These are phyloP conservation scores for Agapetus fuscipes DNA, from an alignment of 2,888 invertebrate species.

Conservation along the genomic window DNA sequence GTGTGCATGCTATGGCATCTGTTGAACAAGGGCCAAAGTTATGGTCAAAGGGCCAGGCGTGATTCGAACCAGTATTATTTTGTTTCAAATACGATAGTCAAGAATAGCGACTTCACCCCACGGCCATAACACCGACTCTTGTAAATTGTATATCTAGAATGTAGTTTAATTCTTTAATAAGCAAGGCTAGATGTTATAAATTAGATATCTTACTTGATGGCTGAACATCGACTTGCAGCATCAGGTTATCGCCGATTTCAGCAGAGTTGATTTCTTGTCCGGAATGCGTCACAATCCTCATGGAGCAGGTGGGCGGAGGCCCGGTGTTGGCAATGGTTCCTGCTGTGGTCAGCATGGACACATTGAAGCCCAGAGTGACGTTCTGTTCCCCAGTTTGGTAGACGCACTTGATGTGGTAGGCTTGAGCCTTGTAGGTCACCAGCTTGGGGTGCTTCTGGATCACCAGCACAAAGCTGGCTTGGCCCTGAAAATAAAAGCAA, in stretches of 20 bases:
- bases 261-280: conserved; percentile 86
- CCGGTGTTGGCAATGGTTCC: conserved; percentile 94
- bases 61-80: no score
- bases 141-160: no score
- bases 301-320: conserved; percentile 84
- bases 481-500: conserved; percentile 56
- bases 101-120: no score
- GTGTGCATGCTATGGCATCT: no score
- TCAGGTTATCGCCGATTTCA: conserved; percentile 83
- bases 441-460: conserved; percentile 95
- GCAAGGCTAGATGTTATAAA: no score
- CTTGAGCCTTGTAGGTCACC: conserved; percentile 89
- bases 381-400: conserved; percentile 92
- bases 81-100: no score
- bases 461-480: conserved; percentile 87
- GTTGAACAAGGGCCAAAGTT: no score
- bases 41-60: no score
- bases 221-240: conserved; percentile 76
- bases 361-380: conserved; percentile 87
- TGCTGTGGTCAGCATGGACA: conserved; percentile 90
- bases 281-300: conserved; percentile 80
- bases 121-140: no score
- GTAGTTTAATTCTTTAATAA: no score
- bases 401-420: conserved; percentile 92
- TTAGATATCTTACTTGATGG: conserved; percentile 62